phyloP scores from a whole-genome alignment of 2,888 invertebrate genomes.

The Drosophila koepferae region DNA sequence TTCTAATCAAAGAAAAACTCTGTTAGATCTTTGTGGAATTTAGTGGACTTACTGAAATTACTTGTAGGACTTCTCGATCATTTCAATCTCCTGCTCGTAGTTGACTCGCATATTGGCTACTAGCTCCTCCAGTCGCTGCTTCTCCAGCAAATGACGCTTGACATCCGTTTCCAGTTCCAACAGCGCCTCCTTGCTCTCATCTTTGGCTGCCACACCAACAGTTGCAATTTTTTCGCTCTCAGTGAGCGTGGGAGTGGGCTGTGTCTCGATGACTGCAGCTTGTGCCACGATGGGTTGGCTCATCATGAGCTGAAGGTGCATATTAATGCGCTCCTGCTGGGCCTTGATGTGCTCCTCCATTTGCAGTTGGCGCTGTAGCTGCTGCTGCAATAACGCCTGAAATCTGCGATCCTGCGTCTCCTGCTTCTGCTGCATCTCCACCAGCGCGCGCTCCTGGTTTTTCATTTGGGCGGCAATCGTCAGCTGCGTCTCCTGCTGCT shows the following conservation, averaged over 20 bases:
- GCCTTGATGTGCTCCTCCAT: constrained; percentile 83
- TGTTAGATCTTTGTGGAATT: too few species aligned
- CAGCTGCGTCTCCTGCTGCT: constrained; percentile 84
- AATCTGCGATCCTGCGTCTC: constrained; percentile 83
- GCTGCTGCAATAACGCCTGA: constrained; percentile 82
- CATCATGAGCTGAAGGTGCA: constrained; percentile 84
- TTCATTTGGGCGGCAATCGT: constrained; percentile 83
- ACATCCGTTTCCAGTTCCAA: constrained; percentile 80
- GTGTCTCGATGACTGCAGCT: not conserved
- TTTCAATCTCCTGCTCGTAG: constrained; percentile 84
- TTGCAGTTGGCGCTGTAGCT: constrained; percentile 83
- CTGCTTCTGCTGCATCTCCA: constrained; percentile 84
- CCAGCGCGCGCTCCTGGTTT: constrained; percentile 81
- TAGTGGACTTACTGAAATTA: constrained; percentile 45
- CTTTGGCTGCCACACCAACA: not conserved
- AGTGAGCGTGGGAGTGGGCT: not conserved
- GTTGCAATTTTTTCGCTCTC: not conserved
- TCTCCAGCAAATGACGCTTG: constrained; percentile 83
- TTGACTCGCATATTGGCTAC: constrained; percentile 83
- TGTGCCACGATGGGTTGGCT: constrained; percentile 70
- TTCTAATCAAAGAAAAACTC: constrained; percentile 61
- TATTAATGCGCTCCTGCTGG: constrained; percentile 84
- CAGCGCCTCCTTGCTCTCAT: constrained; percentile 48
- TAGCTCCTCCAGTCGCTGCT: constrained; percentile 84
- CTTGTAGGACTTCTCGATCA: constrained; percentile 84